Conservation (phyloP, 2,113 vertebrate genomes). For the Gadus macrocephalus region DNA sequence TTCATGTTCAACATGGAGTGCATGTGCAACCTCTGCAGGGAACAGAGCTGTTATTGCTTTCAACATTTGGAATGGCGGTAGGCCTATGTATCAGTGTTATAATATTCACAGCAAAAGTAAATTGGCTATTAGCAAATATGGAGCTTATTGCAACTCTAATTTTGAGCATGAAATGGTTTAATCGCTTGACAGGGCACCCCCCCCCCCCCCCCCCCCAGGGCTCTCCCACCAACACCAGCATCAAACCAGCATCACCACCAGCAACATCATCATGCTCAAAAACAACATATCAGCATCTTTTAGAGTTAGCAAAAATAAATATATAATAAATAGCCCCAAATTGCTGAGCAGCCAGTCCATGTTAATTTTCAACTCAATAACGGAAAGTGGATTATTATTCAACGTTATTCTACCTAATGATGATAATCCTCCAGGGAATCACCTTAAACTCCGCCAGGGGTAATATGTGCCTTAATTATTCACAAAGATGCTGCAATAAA, state of each 20-base stretch:
- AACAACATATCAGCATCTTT: constrained; percentile 57
- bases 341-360: constrained; percentile 47
- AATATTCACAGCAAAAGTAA: too few species aligned
- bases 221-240: too few species aligned
- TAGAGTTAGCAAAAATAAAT: constrained; percentile 30
- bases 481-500: constrained; percentile 2
- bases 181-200: too few species aligned
- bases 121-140: too few species aligned
- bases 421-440: constrained; percentile 32
- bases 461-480: constrained; percentile 27
- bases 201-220: too few species aligned
- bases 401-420: constrained; percentile 36
- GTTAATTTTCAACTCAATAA: constrained; percentile 50
- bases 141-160: too few species aligned
- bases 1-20: too few species aligned
- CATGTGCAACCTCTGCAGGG: too few species aligned
- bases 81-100: too few species aligned
- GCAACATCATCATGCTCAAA: constrained; percentile 35
- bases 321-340: constrained; percentile 40
- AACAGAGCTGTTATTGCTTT: too few species aligned
- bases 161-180: too few species aligned
- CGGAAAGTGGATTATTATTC: constrained; percentile 47
- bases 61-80: too few species aligned
- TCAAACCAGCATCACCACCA: not conserved
- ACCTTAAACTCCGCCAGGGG: constrained; percentile 13